Evolutionary conservation across 2,113 vertebrate species (phyloP).

Genomic region (Cyanoramphus novaezelandiae): DNA sequence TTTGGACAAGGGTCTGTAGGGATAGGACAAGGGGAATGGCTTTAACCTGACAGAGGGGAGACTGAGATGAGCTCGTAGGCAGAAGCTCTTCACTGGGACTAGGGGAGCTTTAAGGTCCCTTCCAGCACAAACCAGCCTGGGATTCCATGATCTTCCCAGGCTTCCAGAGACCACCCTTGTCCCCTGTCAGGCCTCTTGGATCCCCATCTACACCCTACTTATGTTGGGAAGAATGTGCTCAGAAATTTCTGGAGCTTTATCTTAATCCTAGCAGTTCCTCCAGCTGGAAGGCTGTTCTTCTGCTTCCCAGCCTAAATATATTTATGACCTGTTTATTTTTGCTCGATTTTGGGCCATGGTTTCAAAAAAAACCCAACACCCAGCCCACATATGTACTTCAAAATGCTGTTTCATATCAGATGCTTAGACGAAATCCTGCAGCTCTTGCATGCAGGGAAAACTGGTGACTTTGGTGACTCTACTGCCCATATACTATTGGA

Average conservation of each 20-base stretch:
- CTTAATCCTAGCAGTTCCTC: neutral
- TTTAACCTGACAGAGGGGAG: neutral
- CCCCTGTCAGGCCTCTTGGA: neutral
- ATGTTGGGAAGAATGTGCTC: neutral
- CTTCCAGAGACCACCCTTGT: neutral
- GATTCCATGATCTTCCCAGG: neutral
- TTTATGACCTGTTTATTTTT: constrained; percentile 52
- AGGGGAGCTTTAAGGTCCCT: neutral
- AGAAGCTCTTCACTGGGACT: neutral
- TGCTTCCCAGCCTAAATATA: constrained; percentile 52
- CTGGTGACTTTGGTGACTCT: neutral
- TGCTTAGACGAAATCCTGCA: neutral
- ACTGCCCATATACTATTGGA: neutral
- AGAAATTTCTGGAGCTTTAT: neutral
- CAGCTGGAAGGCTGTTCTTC: neutral
- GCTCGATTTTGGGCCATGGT: constrained; percentile 8
- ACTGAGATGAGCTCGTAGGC: neutral
- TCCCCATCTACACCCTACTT: neutral
- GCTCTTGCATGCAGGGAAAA: neutral
- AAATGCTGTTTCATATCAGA: constrained; percentile 25
- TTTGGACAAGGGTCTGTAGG: neutral
- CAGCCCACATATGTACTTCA: constrained; percentile 37
- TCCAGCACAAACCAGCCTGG: neutral
- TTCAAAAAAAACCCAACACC: constrained; percentile 37
- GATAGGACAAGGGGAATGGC: neutral